A percentile compares a stretch with the other conserved stretches of the same genome.
Conservation (phyloP, 2,888 invertebrate species). For the Ormyrus rosae region DNA sequence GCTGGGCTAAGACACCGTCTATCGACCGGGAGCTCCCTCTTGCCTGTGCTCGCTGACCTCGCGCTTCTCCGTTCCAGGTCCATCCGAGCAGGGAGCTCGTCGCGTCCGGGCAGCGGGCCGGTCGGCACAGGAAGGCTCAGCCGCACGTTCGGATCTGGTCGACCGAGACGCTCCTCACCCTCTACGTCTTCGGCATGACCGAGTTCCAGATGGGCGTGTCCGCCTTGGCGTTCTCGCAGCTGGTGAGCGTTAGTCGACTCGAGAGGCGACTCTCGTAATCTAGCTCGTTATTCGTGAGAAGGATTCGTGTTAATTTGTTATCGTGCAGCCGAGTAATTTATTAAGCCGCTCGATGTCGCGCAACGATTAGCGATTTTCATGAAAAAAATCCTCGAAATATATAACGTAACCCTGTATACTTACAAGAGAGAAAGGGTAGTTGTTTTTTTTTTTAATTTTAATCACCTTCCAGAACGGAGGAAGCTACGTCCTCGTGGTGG, state of each 20-base stretch:
- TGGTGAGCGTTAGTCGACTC: conserved; percentile 77
- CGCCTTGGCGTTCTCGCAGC: conserved; percentile 91
- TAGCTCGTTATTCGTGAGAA: no score
- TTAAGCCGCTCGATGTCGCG: no score
- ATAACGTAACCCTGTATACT: no score
- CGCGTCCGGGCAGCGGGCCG: conserved; percentile 92
- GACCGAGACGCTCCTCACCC: conserved; percentile 90
- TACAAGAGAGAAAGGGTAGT: no score
- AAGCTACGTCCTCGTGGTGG: conserved; percentile 92
- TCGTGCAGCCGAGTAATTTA: no score
- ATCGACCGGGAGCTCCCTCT: background rate
- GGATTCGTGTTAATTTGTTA: no score
- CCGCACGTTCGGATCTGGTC: conserved; percentile 96
- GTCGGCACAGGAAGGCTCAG: conserved; percentile 89
- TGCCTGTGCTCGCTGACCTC: background rate
- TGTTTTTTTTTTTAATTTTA: background rate
- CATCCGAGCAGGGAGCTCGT: conserved; percentile 93
- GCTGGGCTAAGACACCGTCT: conserved; percentile 58
- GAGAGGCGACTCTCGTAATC: no score
- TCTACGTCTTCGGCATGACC: conserved; percentile 94
- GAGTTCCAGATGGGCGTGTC: conserved; percentile 92
- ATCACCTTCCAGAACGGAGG: conserved; percentile 85
- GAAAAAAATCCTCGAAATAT: no score
- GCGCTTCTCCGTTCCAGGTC: conserved; percentile 72
- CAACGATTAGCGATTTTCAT: no score